Evolutionary conservation across 2,113 vertebrate species (phyloP), one percentile per base, ranked within the genome.

Genomic region (Maylandia zebra): DNA sequence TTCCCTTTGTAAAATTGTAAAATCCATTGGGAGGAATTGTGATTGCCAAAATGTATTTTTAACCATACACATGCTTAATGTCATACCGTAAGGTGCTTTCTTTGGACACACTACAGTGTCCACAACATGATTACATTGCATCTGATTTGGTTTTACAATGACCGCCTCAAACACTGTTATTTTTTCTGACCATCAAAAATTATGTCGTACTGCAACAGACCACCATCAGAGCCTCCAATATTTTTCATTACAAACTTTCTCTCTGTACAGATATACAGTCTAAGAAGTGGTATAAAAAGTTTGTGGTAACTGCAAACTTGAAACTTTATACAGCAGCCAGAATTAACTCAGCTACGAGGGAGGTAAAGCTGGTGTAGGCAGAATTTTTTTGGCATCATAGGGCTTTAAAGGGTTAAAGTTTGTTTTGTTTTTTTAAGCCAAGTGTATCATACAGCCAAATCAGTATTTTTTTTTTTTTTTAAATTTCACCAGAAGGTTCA

Each of bases 41-140:
- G 7, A 88, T 27, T 27, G 17, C 53, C 27, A 19, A 32, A 52
- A 61, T 22, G 3, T 45, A 4, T 30, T 81, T 82, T 32, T 56
- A 88, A 82, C 86, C 22, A 41, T 50, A 53, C 30, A 13, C 27
- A 13, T 82, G 57, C 82, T 86, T 36, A 43, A 81, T 34, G 27
- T 52, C 3, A 38, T 53, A 83, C 34, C 76, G 85, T 91, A 94
- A 94, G 93, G 90, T 93, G 91, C 92, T 91, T 89, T 81, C 10
- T 78, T 84, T 85, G 83, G 55, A 91, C 48, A 61, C 57, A 52
- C 24, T 8, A 16, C 4, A 61, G 32, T 53, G 38, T 79, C 78
- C 48, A 66, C 13, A 86, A 57, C 12, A 55, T 22, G 3, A 59
- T 79, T 13, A 66, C 5, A 56, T 16, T 7, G 55, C 43, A 38